Base-by-base conservation (phyloP, 2,113 vertebrate species). In the Donacobius atricapilla region DNA sequence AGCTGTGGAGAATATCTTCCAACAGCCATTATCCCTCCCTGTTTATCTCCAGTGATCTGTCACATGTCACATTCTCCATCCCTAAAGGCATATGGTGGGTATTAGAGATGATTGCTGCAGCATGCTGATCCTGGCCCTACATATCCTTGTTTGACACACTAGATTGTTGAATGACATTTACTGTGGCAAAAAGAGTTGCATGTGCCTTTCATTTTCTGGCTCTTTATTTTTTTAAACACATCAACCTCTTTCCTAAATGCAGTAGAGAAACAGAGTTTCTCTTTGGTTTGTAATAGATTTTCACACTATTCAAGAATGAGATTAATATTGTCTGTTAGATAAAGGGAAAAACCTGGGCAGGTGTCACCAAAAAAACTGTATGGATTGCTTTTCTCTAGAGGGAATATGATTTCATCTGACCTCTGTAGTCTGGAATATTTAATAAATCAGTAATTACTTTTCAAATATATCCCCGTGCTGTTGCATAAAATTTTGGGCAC, bases 81-180 rank as follows among this genome's bases (percentile, higher is more conserved):
- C 65, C 68, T 90, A 61, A 83, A 95, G 84, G 69, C 83, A 87
- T 94, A 73, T 85, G 87, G 84, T 75, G 45, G 47, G 50, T 72
- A 93, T 97, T 95, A 97, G 70, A 42, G 48, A 60, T 90, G 95
- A 90, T 80, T 91, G 72, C 44, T 92, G 72, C 82, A 94, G 66
- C 65, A 85, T 92, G 89, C 77, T 68, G 53, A 64, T 93, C 57
- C 82, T 95, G 81, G 73, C 70, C 60, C 60, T 51, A 13, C 39
- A 65, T 70, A 82, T 33, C n/a, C 14, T 40, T 87, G 85, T 90
- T 94, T 93, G 79, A 90, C 89, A 90, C 37, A 22, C 44, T 37
- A 57, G 84, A 89, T 80, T 53, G 18, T 27, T 93, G 77, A 94
- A 48, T 86, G 82, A 78, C 50, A 44, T 90, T 94, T 94, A 84